A percentile compares a stretch with the other conserved stretches of the same genome.
phyloP scores from a whole-genome alignment of 1,140 invertebrate species.

The Rhyacophila brunnea region DNA sequence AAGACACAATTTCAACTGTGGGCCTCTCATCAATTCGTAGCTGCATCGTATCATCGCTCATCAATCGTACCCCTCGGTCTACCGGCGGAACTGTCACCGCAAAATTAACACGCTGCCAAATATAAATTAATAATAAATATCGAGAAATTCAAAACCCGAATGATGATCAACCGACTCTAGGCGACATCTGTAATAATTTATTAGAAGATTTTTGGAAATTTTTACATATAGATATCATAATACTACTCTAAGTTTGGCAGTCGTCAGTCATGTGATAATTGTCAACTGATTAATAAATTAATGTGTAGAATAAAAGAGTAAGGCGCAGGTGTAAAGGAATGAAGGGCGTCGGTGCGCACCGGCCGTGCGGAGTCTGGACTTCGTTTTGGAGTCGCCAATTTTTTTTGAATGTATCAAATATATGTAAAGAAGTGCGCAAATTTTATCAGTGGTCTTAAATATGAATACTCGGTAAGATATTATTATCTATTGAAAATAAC shows the following conservation, averaged over 20 bases:
- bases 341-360: neutral
- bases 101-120: conserved; percentile 25
- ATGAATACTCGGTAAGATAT: conserved; percentile 37
- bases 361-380: neutral
- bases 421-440: conserved; percentile 31
- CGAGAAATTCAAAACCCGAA: conserved; percentile 14
- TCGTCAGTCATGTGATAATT: neutral
- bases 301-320: conserved; percentile 1
- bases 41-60: neutral
- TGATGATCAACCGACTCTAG: conserved; percentile 6
- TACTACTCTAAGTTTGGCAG: neutral
- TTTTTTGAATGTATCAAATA: conserved; percentile 13
- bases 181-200: conserved; percentile 11
- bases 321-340: no score
- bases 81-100: conserved; percentile 19
- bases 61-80: conserved; percentile 14
- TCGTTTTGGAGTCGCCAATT: neutral
- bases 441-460: conserved; percentile 36
- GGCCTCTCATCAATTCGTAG: conserved; percentile 6
- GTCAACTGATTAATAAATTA: neutral
- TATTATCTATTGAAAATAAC: conserved; percentile 32
- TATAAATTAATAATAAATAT: conserved; percentile 23
- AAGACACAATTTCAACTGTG: no score
- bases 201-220: conserved; percentile 20
- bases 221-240: conserved; percentile 19